These are phyloP conservation scores for Pseudochirops cupreus DNA, from an alignment of 2,797 vertebrate species.

Conservation along the genomic window DNA sequence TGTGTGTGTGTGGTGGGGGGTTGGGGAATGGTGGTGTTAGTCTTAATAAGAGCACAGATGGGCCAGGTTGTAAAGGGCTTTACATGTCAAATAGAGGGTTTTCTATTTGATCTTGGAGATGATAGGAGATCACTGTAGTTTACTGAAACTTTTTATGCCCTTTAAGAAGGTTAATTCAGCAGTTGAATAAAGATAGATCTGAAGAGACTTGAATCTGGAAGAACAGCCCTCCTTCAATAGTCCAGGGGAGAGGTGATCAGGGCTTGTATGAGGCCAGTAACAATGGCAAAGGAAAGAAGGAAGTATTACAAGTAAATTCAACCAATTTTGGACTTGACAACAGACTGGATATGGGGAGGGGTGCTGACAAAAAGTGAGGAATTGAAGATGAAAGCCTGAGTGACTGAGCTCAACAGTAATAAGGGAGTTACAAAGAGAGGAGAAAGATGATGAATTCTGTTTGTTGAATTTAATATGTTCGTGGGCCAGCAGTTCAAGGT, in stretches of 20 bases:
- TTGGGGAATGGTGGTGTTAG: too few species aligned
- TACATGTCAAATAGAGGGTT: not conserved
- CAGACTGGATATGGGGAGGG: not conserved
- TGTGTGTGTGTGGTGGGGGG: too few species aligned
- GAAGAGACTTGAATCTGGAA: not conserved
- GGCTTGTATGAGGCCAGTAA: not conserved
- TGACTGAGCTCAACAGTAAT: not conserved
- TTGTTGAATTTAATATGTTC: not conserved
- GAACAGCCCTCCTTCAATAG: not conserved
- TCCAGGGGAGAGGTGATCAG: not conserved
- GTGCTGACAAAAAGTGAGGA: not conserved
- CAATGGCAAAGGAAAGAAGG: not conserved
- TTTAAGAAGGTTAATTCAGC: not conserved
- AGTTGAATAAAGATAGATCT: not conserved
- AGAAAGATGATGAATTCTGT: not conserved
- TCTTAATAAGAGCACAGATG: not conserved
- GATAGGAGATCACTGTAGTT: not conserved
- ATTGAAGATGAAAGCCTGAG: not conserved
- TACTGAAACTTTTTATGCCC: not conserved
- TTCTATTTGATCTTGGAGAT: not conserved
- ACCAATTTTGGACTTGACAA: not conserved
- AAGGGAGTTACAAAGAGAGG: not conserved
- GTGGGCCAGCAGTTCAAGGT: not conserved
- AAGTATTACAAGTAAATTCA: not conserved
- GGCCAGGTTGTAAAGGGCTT: not conserved